Evolutionary conservation across 2,113 vertebrate species (phyloP).

Genomic region (Callaeas wilsoni): DNA sequence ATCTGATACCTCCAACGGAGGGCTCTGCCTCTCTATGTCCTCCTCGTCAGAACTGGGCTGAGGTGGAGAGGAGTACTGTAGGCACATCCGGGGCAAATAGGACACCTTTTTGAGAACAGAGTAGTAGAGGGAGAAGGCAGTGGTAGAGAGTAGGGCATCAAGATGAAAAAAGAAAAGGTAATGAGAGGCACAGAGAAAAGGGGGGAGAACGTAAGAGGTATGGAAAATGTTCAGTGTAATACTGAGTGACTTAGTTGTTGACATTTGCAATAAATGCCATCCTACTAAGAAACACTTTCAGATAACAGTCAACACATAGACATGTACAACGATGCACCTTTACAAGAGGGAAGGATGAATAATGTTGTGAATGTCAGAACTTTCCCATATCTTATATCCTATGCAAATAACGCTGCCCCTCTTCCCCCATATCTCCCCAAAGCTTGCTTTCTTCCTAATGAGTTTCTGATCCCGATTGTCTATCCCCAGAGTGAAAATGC

Average conservation of each 20-base stretch:
- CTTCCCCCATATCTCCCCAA: not conserved
- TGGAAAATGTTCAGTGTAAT: not conserved
- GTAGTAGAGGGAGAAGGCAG: not conserved
- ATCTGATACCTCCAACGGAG: conserved; percentile 92
- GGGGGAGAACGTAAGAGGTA: not conserved
- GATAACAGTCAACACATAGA: not conserved
- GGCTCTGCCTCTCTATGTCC: conserved; percentile 85
- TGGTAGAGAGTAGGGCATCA: not conserved
- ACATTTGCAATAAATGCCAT: not conserved
- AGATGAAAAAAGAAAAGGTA: not conserved
- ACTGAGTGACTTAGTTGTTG: not conserved
- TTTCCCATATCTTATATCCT: not conserved
- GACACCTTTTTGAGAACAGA: conserved; percentile 60
- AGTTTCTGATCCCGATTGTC: not conserved
- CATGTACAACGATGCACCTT: not conserved
- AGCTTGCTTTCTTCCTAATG: not conserved
- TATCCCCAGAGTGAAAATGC: not conserved
- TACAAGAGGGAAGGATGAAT: not conserved
- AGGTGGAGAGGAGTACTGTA: conserved; percentile 77
- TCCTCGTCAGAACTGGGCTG: conserved; percentile 93
- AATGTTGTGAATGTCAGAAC: not conserved
- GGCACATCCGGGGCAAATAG: conserved; percentile 76
- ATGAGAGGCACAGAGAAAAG: not conserved
- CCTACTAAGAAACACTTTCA: not conserved
- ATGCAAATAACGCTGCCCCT: not conserved